Conservation (phyloP, 2,888 invertebrate species). For the Drosophila mercatorum region DNA sequence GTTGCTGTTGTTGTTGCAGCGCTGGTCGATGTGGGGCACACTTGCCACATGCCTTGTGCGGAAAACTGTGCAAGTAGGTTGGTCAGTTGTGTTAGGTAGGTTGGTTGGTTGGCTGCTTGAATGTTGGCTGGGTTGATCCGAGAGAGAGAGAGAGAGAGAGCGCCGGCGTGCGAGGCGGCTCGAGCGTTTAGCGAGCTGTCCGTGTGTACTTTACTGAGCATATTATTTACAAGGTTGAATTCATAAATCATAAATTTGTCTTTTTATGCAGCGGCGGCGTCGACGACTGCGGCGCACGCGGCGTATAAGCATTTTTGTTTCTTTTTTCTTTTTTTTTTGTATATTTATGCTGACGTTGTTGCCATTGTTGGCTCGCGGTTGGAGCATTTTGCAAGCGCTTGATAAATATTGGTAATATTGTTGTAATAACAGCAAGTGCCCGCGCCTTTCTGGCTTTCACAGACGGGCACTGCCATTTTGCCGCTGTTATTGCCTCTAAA, state of each 20-base stretch:
- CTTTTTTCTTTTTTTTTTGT: conserved; percentile 3
- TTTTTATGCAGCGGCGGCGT: conserved; percentile 70
- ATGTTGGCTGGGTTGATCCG: conserved; percentile 25
- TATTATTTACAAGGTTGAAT: conserved; percentile 81
- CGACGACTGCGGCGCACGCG: conserved; percentile 54
- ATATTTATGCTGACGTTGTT: conserved; percentile 73
- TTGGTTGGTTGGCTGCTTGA: conserved; percentile 23
- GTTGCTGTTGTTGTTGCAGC: conserved; percentile 31
- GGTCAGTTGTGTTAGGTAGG: conserved; percentile 58
- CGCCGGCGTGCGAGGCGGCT: conserved; percentile 38
- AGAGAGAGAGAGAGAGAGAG: conserved; percentile 1
- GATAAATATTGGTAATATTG: conserved; percentile 80
- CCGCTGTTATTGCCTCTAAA: conserved; percentile 81
- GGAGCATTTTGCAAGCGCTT: conserved; percentile 61
- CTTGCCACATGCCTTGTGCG: conserved; percentile 79
- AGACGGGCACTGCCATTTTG: conserved; percentile 72
- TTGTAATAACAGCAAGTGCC: conserved; percentile 77
- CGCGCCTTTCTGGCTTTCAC: conserved; percentile 74
- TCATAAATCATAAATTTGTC: conserved; percentile 82
- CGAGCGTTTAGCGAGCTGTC: conserved; percentile 73
- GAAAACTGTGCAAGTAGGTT: conserved; percentile 80
- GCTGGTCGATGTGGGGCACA: conserved; percentile 73
- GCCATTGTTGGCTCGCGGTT: conserved; percentile 63
- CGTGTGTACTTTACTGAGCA: conserved; percentile 74
- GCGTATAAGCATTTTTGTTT: conserved; percentile 55